A percentile compares a stretch with the other conserved stretches of the same genome.
These are phyloP conservation scores for Andinoacara biseriatus DNA, from an alignment of 2,113 vertebrate species.

Conservation along the genomic window DNA sequence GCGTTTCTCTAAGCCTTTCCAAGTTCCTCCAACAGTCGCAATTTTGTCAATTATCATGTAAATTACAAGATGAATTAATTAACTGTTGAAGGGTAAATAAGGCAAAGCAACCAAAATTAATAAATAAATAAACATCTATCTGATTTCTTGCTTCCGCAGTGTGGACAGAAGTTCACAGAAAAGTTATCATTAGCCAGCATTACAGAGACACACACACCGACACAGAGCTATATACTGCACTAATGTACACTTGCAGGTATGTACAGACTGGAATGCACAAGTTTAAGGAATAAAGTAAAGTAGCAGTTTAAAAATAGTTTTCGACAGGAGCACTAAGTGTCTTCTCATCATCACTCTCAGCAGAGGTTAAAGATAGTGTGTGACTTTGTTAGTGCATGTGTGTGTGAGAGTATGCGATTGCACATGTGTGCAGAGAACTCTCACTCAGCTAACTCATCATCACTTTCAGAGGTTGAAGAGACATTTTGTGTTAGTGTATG, in stretches of 20 bases:
- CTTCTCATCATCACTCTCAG: constrained; percentile 65
- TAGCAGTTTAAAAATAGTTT: constrained; percentile 60
- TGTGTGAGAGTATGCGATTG: background rate
- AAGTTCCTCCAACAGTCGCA: background rate
- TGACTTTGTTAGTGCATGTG: constrained; percentile 25
- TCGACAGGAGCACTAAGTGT: constrained; percentile 42
- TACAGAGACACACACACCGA: background rate
- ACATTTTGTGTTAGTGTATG: constrained; percentile 49
- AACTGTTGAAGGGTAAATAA: constrained; percentile 2
- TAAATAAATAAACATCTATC: background rate
- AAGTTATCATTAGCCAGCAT: background rate
- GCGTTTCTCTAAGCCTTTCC: background rate
- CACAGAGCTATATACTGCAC: background rate
- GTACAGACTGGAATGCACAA: constrained; percentile 5
- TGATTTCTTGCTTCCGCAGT: background rate
- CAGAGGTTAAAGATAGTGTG: constrained; percentile 71
- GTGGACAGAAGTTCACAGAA: background rate
- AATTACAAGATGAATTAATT: constrained; percentile 27
- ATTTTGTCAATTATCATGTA: constrained; percentile 19
- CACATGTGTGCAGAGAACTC: background rate
- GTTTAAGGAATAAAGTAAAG: constrained; percentile 42
- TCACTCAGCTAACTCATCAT: constrained; percentile 58
- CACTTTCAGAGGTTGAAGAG: constrained; percentile 58
- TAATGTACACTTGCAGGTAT: constrained; percentile 8
- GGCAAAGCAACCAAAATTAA: constrained; percentile 5